Conservation (phyloP, 2,888 invertebrate species). For the Strigamia maritima region DNA sequence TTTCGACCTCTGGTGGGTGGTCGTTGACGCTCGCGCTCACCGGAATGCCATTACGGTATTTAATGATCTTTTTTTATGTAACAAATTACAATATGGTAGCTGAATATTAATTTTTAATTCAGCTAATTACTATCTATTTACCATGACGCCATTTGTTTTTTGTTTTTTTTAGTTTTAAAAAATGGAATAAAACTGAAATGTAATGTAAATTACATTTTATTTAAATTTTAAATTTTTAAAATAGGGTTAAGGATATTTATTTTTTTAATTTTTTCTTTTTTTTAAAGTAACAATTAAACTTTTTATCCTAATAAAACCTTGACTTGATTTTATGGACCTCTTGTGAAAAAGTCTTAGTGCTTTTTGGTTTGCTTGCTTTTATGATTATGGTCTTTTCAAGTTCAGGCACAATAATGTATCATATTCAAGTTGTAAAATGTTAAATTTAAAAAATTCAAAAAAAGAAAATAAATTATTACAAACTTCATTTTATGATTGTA, state of each 20-base stretch:
- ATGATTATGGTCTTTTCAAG: neutral
- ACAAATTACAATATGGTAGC: neutral
- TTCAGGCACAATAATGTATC: neutral
- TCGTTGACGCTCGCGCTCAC: neutral
- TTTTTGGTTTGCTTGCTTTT: neutral
- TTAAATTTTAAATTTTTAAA: too few relatives aligned
- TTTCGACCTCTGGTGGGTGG: neutral
- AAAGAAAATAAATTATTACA: neutral
- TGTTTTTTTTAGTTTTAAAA: too few relatives aligned
- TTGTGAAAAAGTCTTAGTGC: neutral
- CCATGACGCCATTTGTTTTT: too few relatives aligned
- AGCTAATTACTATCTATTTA: neutral
- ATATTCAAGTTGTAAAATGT: neutral
- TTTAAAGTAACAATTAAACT: neutral
- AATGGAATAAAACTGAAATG: too few relatives aligned
- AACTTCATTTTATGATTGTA: too few relatives aligned
- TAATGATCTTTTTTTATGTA: neutral
- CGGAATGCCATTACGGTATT: neutral
- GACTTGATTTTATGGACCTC: neutral
- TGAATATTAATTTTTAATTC: slow-evolving; percentile 15
- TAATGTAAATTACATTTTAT: too few relatives aligned
- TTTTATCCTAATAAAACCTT: neutral
- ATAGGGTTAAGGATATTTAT: too few relatives aligned
- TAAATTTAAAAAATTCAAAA: neutral
- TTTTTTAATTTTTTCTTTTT: too few relatives aligned